Evolutionary conservation across 2,797 vertebrate genomes (phyloP), one percentile per base, ranked within the genome.

Genomic region (Tadarida brasiliensis): DNA sequence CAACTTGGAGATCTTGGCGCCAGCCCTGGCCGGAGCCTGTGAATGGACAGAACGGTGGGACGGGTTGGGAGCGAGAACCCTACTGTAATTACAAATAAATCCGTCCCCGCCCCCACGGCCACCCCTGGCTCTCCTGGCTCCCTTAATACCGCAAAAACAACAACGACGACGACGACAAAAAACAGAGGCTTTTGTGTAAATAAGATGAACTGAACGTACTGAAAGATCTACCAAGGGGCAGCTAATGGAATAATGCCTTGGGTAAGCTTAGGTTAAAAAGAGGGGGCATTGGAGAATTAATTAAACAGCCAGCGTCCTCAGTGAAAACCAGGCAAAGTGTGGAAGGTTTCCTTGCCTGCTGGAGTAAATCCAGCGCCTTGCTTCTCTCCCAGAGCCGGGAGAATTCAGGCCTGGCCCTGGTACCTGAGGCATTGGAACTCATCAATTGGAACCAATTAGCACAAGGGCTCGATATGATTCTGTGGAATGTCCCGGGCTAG

Each of bases 1-100:
- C 98, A 98, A 98, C 97, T 98, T 97, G 98, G 98, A 98, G 98
- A 98, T 98, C 98, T 98, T 99, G 99, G 99, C 99, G 98, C 99
- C 98, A 99, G 98, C 98, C 97, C 98, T 98, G 98, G 98, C 98
- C 98, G 95, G 98, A 98, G 98, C 98, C 98, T 98, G 98, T 98
- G 98, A 98, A 98, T 99, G 98, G 97, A 98, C 98, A 98, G 97
- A 98, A 97, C 93, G 90, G 98, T 98, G 98, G 96, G 98, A 96
- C 97, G 97, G 96, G 98, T 97, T 97, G 91, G 96, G 96, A 97
- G 98, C 94, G 93, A 98, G 98, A 98, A 97, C 96, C 87, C 88
- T 94, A 95, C 98, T 98, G 98, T 98, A 98, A 98, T 98, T 98
- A 98, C 98, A 98, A 98, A 98, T 97, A 98, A 98, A 98, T 97